Conservation (phyloP, 64 coral and sea anemone species). For the Actinia equina region DNA sequence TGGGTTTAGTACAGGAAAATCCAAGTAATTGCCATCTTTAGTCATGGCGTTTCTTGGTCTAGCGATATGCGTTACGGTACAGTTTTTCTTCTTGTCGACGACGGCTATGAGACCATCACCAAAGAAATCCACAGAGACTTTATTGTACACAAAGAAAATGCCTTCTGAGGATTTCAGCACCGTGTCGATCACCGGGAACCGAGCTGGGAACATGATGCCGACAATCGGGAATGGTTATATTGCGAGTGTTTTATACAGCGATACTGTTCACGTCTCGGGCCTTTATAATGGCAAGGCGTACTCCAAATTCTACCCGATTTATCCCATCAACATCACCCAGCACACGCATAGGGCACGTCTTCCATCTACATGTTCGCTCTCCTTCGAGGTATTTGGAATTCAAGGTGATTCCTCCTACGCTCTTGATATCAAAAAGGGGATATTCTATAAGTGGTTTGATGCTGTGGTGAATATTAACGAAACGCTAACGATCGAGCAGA, state of each 20-base stretch:
- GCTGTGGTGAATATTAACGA: neutral
- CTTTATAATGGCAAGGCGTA: slow-evolving; percentile 62
- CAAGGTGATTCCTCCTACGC: slow-evolving; percentile 48
- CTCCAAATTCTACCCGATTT: slow-evolving; percentile 53
- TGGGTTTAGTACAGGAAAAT: neutral
- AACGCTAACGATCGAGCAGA: slow-evolving; percentile 49
- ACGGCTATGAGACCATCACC: neutral
- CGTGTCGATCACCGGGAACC: slow-evolving; percentile 37
- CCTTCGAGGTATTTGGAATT: slow-evolving; percentile 34
- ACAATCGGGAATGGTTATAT: slow-evolving; percentile 79
- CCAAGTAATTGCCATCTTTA: neutral
- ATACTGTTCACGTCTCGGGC: slow-evolving; percentile 73
- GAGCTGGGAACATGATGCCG: slow-evolving; percentile 77
- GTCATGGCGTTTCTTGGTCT: neutral
- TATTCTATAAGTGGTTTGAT: slow-evolving; percentile 87
- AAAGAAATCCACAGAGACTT: neutral
- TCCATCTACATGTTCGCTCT: slow-evolving; percentile 61
- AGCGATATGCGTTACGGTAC: neutral
- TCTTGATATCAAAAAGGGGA: slow-evolving; percentile 60
- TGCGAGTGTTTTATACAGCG: slow-evolving; percentile 71
- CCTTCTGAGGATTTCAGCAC: slow-evolving; percentile 30
- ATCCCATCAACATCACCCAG: slow-evolving; percentile 61
- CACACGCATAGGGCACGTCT: slow-evolving; percentile 81
- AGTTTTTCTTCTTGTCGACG: neutral
- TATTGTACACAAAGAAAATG: slow-evolving; percentile 42